A percentile compares a stretch with the other conserved stretches of the same genome.
Conservation (phyloP, 2,888 invertebrate genomes). For the Scaptomyza reducta region DNA sequence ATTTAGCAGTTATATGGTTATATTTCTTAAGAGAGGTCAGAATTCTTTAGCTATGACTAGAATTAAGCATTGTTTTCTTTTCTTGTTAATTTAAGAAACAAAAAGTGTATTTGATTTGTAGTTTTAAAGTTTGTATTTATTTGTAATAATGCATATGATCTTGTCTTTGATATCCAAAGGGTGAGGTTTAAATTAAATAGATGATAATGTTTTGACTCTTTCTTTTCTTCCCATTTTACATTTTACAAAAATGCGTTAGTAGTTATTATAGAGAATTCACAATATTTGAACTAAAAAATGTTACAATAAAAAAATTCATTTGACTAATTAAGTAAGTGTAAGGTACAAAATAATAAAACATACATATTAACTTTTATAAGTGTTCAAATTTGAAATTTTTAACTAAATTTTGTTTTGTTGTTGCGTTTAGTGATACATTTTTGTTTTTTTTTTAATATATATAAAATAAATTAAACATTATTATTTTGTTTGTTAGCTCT, state of each 20-base stretch:
- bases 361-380: constrained; percentile 27
- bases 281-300: constrained; percentile 42
- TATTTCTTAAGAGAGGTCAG: constrained; percentile 9
- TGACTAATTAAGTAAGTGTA: constrained; percentile 74
- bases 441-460: constrained; percentile 12
- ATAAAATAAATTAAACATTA: constrained; percentile 53
- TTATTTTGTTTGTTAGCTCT: constrained; percentile 60
- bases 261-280: constrained; percentile 51
- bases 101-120: constrained; percentile 26
- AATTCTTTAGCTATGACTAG: constrained; percentile 41
- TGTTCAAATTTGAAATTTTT: constrained; percentile 18
- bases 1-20: constrained; percentile 33
- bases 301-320: constrained; percentile 70
- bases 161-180: constrained; percentile 58
- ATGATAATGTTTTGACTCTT: constrained; percentile 24
- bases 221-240: constrained; percentile 14
- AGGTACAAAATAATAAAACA: constrained; percentile 51
- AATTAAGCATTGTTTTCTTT: constrained; percentile 15
- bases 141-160: constrained; percentile 56
- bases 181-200: constrained; percentile 51
- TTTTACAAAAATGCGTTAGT: constrained; percentile 63
- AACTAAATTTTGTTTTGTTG: constrained; percentile 15
- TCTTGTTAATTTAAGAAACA: constrained; percentile 16
- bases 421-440: constrained; percentile 11
- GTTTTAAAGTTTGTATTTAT: constrained; percentile 55